Conservation (phyloP, 2,113 vertebrate species). For the Apteryx mantelli region DNA sequence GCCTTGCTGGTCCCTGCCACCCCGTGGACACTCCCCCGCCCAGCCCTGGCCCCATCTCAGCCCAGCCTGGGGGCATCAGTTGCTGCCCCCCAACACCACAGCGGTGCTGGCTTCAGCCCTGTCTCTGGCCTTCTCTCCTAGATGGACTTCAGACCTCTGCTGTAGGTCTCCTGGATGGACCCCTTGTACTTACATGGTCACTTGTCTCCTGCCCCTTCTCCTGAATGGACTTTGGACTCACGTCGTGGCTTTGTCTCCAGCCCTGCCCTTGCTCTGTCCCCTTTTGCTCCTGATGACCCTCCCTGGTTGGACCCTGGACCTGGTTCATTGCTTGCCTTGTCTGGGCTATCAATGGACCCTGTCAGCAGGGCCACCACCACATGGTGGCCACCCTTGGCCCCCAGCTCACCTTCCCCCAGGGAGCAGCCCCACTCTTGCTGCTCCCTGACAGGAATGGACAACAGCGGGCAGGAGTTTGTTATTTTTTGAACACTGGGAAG, state of each 20-base stretch:
- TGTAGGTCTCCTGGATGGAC: background rate
- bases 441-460: background rate
- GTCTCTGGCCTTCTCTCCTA: background rate
- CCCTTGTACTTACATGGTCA: background rate
- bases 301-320: background rate
- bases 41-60: background rate
- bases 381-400: fast-evolving
- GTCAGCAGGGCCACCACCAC: background rate
- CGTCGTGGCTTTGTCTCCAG: background rate
- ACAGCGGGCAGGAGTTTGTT: background rate
- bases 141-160: background rate
- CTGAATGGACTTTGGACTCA: background rate
- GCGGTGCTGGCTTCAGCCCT: background rate
- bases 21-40: background rate
- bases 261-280: background rate
- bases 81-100: background rate
- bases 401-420: background rate
- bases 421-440: background rate
- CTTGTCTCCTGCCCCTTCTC: background rate
- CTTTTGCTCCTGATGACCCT: background rate
- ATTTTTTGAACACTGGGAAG: background rate
- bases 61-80: background rate
- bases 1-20: background rate
- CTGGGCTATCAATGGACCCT: background rate
- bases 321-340: background rate